Percentiles rank a stretch among this genome's conserved stretches.
Conservation (phyloP, 2,113 vertebrate genomes). For the Hipposideros armiger region DNA sequence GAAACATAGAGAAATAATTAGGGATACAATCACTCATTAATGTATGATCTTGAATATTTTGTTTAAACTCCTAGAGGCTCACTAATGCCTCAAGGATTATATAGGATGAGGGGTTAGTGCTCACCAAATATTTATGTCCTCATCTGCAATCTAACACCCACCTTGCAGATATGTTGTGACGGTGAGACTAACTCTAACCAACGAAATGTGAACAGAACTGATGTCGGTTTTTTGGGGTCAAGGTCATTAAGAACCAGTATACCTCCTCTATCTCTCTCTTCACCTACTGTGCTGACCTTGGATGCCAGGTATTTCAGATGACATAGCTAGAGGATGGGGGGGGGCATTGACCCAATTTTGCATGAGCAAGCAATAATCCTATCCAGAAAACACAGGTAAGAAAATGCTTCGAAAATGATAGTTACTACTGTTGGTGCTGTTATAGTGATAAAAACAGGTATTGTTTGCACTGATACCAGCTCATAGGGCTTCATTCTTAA, state of each 20-base stretch:
- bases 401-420: background rate
- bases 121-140: background rate
- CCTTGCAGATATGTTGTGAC: background rate
- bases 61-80: background rate
- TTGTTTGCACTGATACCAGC: background rate
- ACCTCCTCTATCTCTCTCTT: background rate
- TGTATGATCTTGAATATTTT: background rate
- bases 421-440: background rate
- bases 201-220: constrained; percentile 30
- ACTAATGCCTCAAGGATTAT: background rate
- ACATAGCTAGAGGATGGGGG: background rate
- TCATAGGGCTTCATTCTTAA: background rate
- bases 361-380: background rate
- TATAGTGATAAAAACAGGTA: background rate
- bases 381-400: background rate
- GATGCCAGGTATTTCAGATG: background rate
- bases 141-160: background rate
- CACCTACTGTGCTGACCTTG: background rate
- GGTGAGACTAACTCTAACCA: background rate
- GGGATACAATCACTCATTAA: background rate
- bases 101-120: background rate
- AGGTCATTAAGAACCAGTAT: background rate
- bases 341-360: background rate
- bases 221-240: background rate
- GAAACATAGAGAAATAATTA: constrained; percentile 29